These are phyloP conservation scores for Bembecia ichneumoniformis DNA, from an alignment of 2,888 invertebrate species.

Conservation along the genomic window DNA sequence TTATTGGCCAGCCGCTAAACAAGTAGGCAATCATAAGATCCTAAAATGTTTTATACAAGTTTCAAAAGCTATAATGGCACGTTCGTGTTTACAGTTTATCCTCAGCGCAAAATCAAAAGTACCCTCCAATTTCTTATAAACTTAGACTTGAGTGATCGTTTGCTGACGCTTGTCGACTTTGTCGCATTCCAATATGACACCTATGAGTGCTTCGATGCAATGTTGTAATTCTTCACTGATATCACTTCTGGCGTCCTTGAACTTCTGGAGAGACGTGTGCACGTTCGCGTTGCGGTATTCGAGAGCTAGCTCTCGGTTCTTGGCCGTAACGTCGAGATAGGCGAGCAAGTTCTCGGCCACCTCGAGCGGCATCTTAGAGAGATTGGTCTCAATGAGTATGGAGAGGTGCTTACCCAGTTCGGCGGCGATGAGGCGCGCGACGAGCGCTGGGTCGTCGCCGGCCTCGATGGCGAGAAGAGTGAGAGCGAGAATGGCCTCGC, in stretches of 20 bases:
- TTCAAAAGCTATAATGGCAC: too few species aligned
- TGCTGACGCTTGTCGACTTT: neutral
- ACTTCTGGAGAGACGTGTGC: constrained; percentile 39
- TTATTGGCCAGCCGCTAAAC: too few species aligned
- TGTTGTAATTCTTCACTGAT: constrained; percentile 34
- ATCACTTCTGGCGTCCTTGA: constrained; percentile 41
- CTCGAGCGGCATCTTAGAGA: constrained; percentile 58
- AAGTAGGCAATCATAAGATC: too few species aligned
- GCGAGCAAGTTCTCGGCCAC: constrained; percentile 66
- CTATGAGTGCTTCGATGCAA: constrained; percentile 6
- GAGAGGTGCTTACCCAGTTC: constrained; percentile 67
- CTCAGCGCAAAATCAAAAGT: too few species aligned
- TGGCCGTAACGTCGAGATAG: constrained; percentile 57
- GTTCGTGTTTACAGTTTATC: too few species aligned
- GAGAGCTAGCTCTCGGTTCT: constrained; percentile 35
- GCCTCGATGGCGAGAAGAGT: constrained; percentile 70
- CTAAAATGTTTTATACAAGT: too few species aligned
- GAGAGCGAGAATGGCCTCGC: constrained; percentile 83
- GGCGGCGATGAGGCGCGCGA: constrained; percentile 51
- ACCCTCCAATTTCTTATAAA: too few species aligned
- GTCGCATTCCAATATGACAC: neutral
- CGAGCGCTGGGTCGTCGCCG: constrained; percentile 21
- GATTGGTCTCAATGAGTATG: constrained; percentile 60
- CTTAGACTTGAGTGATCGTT: neutral
- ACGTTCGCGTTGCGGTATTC: constrained; percentile 50